Evolutionary conservation across 2,113 vertebrate species (phyloP).

Genomic region (Oriolus oriolus): DNA sequence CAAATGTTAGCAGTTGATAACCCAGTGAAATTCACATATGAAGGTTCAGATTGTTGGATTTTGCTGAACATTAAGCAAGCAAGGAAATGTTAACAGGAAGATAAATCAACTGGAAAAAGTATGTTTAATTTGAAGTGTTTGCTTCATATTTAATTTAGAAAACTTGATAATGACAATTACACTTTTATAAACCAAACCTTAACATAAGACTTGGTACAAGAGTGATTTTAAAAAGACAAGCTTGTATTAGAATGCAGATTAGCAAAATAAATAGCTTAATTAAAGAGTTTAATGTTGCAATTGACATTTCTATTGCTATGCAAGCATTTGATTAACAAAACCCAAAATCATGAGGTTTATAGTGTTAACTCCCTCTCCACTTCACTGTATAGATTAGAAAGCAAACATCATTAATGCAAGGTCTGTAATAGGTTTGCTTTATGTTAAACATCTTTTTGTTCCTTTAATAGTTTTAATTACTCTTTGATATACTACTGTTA

Average conservation of each 20-base stretch:
- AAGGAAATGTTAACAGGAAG: background rate
- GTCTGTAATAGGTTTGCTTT: background rate
- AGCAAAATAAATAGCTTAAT: conserved; percentile 43
- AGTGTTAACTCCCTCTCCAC: conserved; percentile 14
- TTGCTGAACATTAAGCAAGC: background rate
- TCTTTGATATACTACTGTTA: background rate
- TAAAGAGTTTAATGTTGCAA: conserved; percentile 47
- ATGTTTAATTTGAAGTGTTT: background rate
- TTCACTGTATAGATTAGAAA: background rate
- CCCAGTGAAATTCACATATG: background rate
- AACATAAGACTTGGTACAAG: background rate
- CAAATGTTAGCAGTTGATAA: background rate
- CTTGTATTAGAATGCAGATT: background rate
- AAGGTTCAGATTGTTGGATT: background rate
- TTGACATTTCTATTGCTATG: conserved; percentile 22
- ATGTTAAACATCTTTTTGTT: background rate
- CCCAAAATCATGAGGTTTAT: conserved; percentile 20
- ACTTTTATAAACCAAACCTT: background rate
- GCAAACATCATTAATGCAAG: background rate
- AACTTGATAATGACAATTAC: background rate
- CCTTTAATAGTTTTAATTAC: background rate
- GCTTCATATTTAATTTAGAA: background rate
- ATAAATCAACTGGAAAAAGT: background rate
- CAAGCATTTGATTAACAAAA: conserved; percentile 40
- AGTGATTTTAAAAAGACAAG: background rate